Base-by-base conservation (phyloP, 1,140 invertebrate species). In the Temnothorax curvispinosus region DNA sequence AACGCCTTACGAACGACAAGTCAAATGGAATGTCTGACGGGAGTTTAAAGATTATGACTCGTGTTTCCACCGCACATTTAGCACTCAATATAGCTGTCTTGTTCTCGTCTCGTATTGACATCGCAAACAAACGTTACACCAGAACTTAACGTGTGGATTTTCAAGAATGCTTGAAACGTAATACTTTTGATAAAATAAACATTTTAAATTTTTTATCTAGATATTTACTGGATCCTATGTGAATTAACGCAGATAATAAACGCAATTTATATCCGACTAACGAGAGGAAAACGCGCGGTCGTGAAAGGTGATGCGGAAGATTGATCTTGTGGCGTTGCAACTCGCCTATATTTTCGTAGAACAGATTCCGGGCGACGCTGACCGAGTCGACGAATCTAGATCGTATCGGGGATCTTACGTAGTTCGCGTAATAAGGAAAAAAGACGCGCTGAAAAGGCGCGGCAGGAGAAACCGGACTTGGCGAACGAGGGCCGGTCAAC, bases 21-120 rank as follows among this genome's bases (percentile, higher is more conserved):
- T 84, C 80, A 74, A 84, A 84, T 84, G 80, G 27, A 84, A 84
- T 71, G 71, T 84, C 69, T 47, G 80, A 84, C 69, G 80, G 41
- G 52, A 50, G 80, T 75, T 75, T 75, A 75, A 84, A 47, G 80
- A 75, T 56, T 81, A 69, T 75, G 69, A 74, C 78, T 81, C 78
- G 78, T 71, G 62, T 56, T 65, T 84, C 72, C 80, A 74, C 41
- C 80, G 56, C 80, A 35, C 80, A 47, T 75, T 84, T 84, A 75
- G 44, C 69, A 13, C 54, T 69, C 64, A 56, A 82, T 72, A 69
- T n/a, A 72, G 65, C 50, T 47, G 80, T 75, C 69, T 75, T 56
- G 50, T 69, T 58, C 54, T 71, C 65, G 8, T 84, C 54, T 50
- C 7, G 4, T 3, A 5, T 11, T 15, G 18, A 58, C 54, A 27